These are phyloP conservation scores for Vimba vimba DNA, from an alignment of 2,113 vertebrate species.

Conservation along the genomic window DNA sequence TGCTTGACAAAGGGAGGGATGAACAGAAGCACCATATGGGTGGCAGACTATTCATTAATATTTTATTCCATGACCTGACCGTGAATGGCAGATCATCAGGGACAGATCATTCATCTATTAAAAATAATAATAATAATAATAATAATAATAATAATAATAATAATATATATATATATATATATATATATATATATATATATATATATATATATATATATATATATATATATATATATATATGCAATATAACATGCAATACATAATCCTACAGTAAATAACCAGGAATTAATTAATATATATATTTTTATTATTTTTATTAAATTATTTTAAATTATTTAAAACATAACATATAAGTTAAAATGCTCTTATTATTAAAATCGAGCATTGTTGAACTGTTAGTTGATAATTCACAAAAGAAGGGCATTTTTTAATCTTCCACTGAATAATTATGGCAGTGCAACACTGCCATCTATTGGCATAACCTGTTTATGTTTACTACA, in stretches of 20 bases:
- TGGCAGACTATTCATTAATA: slow-evolving; percentile 24
- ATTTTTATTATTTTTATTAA: neutral
- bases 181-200: too few relatives aligned
- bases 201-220: too few relatives aligned
- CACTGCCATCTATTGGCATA: slow-evolving; percentile 46
- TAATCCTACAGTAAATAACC: too few relatives aligned
- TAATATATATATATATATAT: too few relatives aligned
- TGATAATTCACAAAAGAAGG: neutral
- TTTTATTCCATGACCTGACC: slow-evolving; percentile 28
- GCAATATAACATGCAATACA: too few relatives aligned
- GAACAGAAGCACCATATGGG: neutral
- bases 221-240: too few relatives aligned
- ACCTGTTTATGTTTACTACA: neutral
- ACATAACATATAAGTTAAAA: neutral
- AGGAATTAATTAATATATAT: too few relatives aligned
- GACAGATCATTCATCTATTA: neutral
- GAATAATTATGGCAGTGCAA: neutral
- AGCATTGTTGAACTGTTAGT: neutral
- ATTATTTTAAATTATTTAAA: neutral
- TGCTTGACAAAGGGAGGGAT: neutral
- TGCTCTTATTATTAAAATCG: neutral
- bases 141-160: too few relatives aligned
- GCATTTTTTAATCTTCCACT: neutral
- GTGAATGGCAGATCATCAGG: neutral
- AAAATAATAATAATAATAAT: too few relatives aligned